Base-by-base conservation (phyloP, 2,113 vertebrate genomes). In the Mohoua ochrocephala region DNA sequence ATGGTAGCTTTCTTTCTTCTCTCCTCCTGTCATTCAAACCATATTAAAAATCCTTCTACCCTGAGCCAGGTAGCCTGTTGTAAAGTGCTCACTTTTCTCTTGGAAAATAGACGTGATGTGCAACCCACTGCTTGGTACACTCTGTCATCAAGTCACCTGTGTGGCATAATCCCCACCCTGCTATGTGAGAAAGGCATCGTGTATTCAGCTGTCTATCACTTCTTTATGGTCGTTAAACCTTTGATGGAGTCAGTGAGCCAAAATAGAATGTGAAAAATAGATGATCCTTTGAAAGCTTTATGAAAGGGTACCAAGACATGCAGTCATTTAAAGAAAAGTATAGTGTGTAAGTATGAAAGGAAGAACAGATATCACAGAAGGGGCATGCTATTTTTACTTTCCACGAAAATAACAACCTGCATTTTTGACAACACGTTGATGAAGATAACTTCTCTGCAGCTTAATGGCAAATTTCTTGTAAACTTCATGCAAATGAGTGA, bases 231-330 rank as follows among this genome's bases (percentile, higher is more conserved):
- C 7, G 0, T 80, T 91, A 88, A 94, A 81, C 50, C 63, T 87
- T 56, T 85, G 84, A 83, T 68, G 60, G 91, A 90, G 80, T 41
- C 75, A 87, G 45, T 47, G 78, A 95, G 64, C 74, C 75, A 94
- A 90, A 95, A 91, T n/a, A 87, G 56, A 83, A 92, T 6, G 70
- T 94, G 84, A 88, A 94, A 69, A 93, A 94, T 27, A 49, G 54
- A 67, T 33, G 22, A 70, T 81, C 59, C 41, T 84, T 90, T 87
- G 39, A 92, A 93, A 83, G 39, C 59, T 70, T 82, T 85, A 47
- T 91, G 37, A 84, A 92, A 89, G 61, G 54, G 11, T 85, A 52
- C n/a, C 61, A 67, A 87, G 52, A 45, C 50, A 64, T 9, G 35
- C 49, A 81, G 41, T 52, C 19, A 49, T 47, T 69, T 65, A 31